Base-by-base conservation (phyloP, 2,113 vertebrate genomes). In the Datnioides undecimradiatus region DNA sequence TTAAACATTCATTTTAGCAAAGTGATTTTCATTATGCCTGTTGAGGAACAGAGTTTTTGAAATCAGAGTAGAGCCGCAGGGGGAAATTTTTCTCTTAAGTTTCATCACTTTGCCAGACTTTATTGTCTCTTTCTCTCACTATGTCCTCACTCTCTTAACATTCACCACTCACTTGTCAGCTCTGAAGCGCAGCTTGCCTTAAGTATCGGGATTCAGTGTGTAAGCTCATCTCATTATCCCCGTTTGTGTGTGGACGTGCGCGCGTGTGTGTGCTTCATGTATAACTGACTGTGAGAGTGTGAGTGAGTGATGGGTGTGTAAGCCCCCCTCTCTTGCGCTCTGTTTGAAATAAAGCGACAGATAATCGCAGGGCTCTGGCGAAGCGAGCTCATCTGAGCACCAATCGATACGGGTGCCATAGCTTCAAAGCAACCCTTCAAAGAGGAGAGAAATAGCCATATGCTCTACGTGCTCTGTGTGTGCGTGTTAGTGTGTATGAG, bases 281-380 rank as follows among this genome's bases (percentile, higher is more conserved):
- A 83, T 80, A 80, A 79, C 84, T 52, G 79, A 87, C 87, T 86
- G 86, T 92, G 89, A 84, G 88, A 86, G 80, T 80, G 88, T 89
- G 90, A 88, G 89, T 92, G 92, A 93, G 85, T 92, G 92, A 92
- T 83, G 88, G 91, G 87, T 83, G 90, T 49, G 81, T 93, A 93
- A 94, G 91, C 92, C 89, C 82, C 80, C 81, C 82, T 90, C 85
- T 84, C 88, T 76, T 9, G 87, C 82, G 63, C 86, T 87, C 91
- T 84, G 93, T 94, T 94, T 94, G 93, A 94, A 94, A 92, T 92
- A 92, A 92, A 94, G 93, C 92, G 92, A 94, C 93, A 92, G 92
- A 94, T 93, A 93, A 94, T 94, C 93, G 87, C 89, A 83, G 91
- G 90, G 93, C 89, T 94, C 93, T 89, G 90, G 85, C 71, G 69